These are phyloP conservation scores for Thalassophryne amazonica DNA, from an alignment of 2,797 vertebrate genomes.

Conservation along the genomic window DNA sequence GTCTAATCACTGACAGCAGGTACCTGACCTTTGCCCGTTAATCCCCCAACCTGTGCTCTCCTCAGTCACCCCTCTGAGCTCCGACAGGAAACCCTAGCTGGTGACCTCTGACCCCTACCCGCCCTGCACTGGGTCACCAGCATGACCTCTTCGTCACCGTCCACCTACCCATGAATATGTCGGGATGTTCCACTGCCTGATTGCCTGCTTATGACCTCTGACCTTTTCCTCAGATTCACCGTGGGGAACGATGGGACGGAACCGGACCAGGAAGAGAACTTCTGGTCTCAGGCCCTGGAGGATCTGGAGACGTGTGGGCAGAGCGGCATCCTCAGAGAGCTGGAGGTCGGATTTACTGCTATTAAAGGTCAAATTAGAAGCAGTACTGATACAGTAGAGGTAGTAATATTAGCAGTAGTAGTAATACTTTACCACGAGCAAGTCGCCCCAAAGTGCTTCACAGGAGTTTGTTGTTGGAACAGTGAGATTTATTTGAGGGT, in stretches of 20 bases:
- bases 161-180: background rate
- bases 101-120: slow-evolving; percentile 44
- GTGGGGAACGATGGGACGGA: slow-evolving; percentile 88
- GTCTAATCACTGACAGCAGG: slow-evolving; percentile 82
- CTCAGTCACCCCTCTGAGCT: slow-evolving; percentile 12
- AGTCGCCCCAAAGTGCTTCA: no score
- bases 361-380: background rate
- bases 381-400: background rate
- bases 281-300: slow-evolving; percentile 98
- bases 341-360: slow-evolving; percentile 79
- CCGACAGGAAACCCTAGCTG: slow-evolving; percentile 45
- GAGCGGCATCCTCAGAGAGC: slow-evolving; percentile 95
- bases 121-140: slow-evolving; percentile 22
- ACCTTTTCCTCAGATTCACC: slow-evolving; percentile 77
- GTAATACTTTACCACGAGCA: background rate
- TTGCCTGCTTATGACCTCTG: slow-evolving; percentile 13
- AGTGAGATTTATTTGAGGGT: background rate
- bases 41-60: slow-evolving; percentile 22
- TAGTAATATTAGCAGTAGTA: background rate
- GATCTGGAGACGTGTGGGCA: slow-evolving; percentile 98
- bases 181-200: background rate
- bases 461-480: no score
- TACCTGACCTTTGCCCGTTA: slow-evolving; percentile 57
- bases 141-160: slow-evolving; percentile 39
- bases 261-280: slow-evolving; percentile 96